These are phyloP conservation scores for Polyodon spathula DNA, from an alignment of 2,113 vertebrate species.

Conservation along the genomic window DNA sequence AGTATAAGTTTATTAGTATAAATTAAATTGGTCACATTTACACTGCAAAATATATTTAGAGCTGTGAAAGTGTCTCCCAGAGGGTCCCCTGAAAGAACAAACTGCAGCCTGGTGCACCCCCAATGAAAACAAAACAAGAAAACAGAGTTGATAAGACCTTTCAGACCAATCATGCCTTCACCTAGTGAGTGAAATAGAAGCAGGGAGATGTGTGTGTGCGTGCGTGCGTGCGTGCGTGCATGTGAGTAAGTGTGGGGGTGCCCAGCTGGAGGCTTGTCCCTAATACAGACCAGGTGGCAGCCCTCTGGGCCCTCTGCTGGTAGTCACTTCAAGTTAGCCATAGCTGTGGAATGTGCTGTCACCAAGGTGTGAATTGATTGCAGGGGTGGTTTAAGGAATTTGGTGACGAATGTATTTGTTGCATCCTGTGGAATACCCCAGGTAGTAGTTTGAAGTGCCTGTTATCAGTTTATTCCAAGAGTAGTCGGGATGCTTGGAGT, in stretches of 20 bases:
- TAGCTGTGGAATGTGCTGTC: conserved; percentile 10
- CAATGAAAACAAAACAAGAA: conserved; percentile 14
- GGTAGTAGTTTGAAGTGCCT: no score
- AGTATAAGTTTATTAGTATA: conserved; percentile 25
- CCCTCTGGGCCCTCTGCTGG: conserved; percentile 7
- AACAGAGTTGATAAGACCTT: background rate
- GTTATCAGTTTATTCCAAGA: no score
- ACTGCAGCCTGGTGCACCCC: conserved; percentile 6
- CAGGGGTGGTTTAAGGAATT: background rate
- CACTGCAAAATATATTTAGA: conserved; percentile 27
- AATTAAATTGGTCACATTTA: conserved; percentile 36
- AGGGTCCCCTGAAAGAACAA: conserved; percentile 10
- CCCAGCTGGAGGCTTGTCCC: conserved; percentile 11
- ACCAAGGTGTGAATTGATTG: conserved; percentile 18
- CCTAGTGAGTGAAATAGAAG: conserved; percentile 6
- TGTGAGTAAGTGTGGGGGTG: background rate
- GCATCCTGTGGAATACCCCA: no score
- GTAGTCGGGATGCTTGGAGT: no score
- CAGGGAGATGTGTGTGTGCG: background rate
- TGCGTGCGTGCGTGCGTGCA: background rate
- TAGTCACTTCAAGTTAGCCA: conserved; percentile 5
- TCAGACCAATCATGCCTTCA: conserved; percentile 17
- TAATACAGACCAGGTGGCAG: conserved; percentile 22
- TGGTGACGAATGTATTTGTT: background rate
- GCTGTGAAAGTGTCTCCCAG: conserved; percentile 14